Evolutionary conservation across 2,797 vertebrate genomes (phyloP).

Genomic region (Manis crassicaudata): DNA sequence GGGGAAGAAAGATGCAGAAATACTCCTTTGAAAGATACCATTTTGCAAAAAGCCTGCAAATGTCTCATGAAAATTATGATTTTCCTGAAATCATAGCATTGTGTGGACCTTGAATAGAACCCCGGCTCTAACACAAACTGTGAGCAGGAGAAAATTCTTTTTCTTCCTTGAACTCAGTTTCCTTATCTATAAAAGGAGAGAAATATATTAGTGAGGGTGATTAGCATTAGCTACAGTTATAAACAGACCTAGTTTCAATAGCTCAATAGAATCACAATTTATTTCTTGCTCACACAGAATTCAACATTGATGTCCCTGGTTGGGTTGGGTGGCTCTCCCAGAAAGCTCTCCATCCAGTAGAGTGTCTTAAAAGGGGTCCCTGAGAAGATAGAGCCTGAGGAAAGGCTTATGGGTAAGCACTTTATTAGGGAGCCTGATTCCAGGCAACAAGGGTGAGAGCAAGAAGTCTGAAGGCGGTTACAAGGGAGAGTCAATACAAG

Average conservation of each 20-base stretch:
- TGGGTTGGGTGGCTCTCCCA: neutral
- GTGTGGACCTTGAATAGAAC: neutral
- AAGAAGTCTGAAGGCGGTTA: neutral
- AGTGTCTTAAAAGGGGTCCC: neutral
- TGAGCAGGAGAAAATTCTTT: neutral
- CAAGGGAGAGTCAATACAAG: neutral
- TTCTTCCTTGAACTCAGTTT: neutral
- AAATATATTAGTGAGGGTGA: neutral
- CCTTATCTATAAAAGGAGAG: neutral
- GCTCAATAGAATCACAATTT: neutral
- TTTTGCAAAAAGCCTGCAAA: neutral
- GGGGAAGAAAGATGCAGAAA: neutral
- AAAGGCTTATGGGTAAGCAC: neutral
- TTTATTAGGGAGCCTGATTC: neutral
- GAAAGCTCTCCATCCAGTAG: neutral
- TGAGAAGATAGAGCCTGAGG: neutral
- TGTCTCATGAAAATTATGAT: neutral
- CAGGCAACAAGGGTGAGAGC: neutral
- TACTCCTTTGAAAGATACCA: neutral
- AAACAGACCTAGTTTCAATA: neutral
- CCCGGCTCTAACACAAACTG: neutral
- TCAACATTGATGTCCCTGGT: neutral
- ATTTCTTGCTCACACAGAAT: neutral
- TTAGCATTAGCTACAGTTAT: neutral
- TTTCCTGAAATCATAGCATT: neutral